phyloP scores from a whole-genome alignment of 2,888 invertebrate species.

The Orchestes rusci region DNA sequence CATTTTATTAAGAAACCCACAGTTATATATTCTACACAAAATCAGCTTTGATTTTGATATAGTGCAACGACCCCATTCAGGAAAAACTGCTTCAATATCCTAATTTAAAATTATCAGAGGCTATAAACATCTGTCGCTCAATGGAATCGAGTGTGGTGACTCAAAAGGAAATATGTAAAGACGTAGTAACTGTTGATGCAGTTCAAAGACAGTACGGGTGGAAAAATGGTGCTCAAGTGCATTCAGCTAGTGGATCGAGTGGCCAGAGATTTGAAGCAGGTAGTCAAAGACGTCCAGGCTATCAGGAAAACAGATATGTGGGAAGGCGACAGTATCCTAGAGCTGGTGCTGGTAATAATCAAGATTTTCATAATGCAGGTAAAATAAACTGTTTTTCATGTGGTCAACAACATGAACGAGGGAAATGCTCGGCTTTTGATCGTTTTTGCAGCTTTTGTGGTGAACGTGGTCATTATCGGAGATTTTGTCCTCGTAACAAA shows the following conservation, averaged over 20 bases:
- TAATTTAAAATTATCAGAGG: too few relatives aligned
- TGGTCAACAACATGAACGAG: constrained; percentile 4
- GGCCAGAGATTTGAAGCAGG: too few relatives aligned
- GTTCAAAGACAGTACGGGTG: neutral
- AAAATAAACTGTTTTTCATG: constrained; percentile 1
- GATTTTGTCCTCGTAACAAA: neutral
- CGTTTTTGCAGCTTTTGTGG: constrained; percentile 1
- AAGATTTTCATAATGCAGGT: constrained; percentile 1
- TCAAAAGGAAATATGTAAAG: too few relatives aligned
- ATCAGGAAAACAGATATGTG: neutral
- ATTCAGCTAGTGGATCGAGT: too few relatives aligned
- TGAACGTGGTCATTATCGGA: constrained; percentile 4
- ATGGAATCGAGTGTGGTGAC: too few relatives aligned
- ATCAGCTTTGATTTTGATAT: too few relatives aligned
- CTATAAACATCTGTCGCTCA: too few relatives aligned
- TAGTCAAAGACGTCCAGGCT: neutral
- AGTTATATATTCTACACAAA: too few relatives aligned
- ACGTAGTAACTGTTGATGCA: neutral
- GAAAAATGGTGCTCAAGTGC: too few relatives aligned
- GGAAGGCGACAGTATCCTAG: neutral
- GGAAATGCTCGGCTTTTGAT: constrained; percentile 3
- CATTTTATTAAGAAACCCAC: too few relatives aligned
- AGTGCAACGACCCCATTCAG: too few relatives aligned
- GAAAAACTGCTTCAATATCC: too few relatives aligned
- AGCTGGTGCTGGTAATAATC: neutral